A percentile compares a stretch with the other conserved stretches of the same genome.
These are phyloP conservation scores for Saxidomus purpurata DNA, from an alignment of 1,140 invertebrate genomes.

Conservation along the genomic window DNA sequence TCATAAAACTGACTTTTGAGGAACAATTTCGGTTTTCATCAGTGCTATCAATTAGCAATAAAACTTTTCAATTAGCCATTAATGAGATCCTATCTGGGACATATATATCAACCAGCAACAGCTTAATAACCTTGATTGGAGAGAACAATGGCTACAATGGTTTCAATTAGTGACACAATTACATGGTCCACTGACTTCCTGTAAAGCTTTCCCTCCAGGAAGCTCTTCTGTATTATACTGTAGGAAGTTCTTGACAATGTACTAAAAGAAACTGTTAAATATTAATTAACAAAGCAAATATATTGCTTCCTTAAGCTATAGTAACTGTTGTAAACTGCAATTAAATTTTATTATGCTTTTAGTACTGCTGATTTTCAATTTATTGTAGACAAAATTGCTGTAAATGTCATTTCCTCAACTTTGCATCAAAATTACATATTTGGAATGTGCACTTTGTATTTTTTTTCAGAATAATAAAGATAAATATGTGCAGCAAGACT, in stretches of 20 bases:
- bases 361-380: too few species aligned
- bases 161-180: conserved; percentile 22
- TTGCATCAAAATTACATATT: too few species aligned
- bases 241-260: neutral
- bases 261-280: neutral
- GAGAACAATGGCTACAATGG: neutral
- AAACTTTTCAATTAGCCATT: conserved; percentile 31
- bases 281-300: neutral
- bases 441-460: too few species aligned
- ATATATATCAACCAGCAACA: conserved; percentile 8
- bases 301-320: neutral
- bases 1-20: neutral
- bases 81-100: conserved; percentile 19
- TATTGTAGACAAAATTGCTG: too few species aligned
- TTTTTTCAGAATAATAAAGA: too few species aligned
- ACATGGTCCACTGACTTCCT: neutral
- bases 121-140: conserved; percentile 24
- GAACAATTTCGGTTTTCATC: neutral
- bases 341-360: too few species aligned
- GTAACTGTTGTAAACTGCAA: too few species aligned
- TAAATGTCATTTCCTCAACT: too few species aligned
- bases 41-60: conserved; percentile 32
- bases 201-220: neutral
- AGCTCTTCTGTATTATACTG: neutral
- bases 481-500: too few species aligned